Evolutionary conservation across 2,888 invertebrate species (phyloP), one percentile per base, ranked within the genome.

Genomic region (Thymelicus acteon): DNA sequence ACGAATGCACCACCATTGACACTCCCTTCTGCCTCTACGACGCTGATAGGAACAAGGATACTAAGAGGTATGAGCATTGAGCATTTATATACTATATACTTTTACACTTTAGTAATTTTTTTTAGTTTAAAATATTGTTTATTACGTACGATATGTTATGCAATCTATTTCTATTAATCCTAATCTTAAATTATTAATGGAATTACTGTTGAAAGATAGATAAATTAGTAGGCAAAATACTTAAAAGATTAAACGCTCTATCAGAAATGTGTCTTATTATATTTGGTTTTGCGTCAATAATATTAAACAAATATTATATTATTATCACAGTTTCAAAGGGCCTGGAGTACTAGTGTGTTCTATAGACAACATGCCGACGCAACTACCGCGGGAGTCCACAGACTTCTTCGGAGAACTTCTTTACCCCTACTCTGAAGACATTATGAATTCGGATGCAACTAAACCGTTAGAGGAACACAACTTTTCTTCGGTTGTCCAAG

Each of bases 351-450:
- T 99, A 66, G 99, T 99, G n/a, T 99, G 99, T 85, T 99, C 99
- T 15, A 99, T 99, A 78, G 99, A 99, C 90, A 99, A 99, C 90
- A 99, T 99, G 99, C 99, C 99, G 0, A 99, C 99, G 0, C 99
- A 99, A 87, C 94, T 99, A 74, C 99, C 99, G 0, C 95, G 98
- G 60, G 99, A 99, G 86, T 96, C 99, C 3, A 99, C 99, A 0
- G 99, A 99, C 83, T 98, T 98, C 89, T 99, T 99, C 87, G 99
- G 99, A 0, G 98, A 98, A 78, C 94, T 99, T 0, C 93, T 99
- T 40, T 95, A 96, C 74, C 99, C 99, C 0, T 98, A 97, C 84
- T 95, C 98, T 0, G 94, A 96, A 69, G 98, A 99, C 78, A 98
- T 99, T 80, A 94, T 98, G 80, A 95, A 95, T 66, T 97, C 98